Base-by-base conservation (phyloP, 2,888 invertebrate species). In the Microplitis manilae region DNA sequence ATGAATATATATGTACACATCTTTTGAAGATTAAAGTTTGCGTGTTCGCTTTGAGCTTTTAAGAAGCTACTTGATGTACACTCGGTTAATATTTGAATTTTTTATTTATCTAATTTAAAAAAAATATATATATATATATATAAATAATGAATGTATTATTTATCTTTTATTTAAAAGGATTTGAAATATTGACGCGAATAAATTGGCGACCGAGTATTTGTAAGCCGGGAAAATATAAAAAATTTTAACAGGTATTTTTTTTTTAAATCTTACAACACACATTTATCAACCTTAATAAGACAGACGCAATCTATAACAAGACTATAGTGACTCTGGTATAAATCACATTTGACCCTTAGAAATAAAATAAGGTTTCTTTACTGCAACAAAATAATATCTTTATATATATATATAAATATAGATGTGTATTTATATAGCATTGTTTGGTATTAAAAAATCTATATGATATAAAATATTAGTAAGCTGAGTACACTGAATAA, bases 221-320 rank as follows among this genome's bases (percentile, higher is more conserved):
- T 50, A 13, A 50, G 50, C 50, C 50, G 8, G 8, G 50, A 50
- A 13, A 50, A 13, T 50, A 30, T 30, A 30, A 30, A 30, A 30
- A 30, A 30, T 30, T 30, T 64, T 20, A 20, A 64, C n/a, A 64
- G 17, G n/a, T 20, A 67, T 62, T 60, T 72, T 72, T 20, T 59
- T 70, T 70, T 40, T 15, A 38, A 62, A 39, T 13, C 39, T 72
- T 20, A 15, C 39, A 60, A 9, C 20, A 50, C 50, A 50, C 50
- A 50, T 50, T 50, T 50, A 50, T 50, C 50, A 50, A 50, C 50
- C 50, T 50, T 50, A 50, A 50, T 50, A 50, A 50, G 50, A 50
- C 50, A 50, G 50, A 50, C 50, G 13, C 50, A 13, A 50, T 50
- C 50, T 50, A 50, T 50, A 50, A 50, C 50, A 50, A 50, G 50